These are phyloP conservation scores for Salmo trutta DNA, from an alignment of 2,797 vertebrate species.

Conservation along the genomic window DNA sequence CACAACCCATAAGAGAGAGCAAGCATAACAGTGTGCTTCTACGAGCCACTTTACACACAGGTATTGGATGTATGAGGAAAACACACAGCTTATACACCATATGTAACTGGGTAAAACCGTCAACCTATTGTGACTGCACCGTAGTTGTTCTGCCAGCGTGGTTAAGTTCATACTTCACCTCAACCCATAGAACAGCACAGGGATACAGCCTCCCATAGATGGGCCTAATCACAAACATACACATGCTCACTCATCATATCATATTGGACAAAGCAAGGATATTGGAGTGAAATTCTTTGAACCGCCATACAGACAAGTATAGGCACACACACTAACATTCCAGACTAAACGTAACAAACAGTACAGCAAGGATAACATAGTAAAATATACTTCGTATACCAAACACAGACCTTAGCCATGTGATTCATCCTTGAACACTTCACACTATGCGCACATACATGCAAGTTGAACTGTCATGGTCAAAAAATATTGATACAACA, in stretches of 20 bases:
- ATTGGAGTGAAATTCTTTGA: constrained; percentile 97
- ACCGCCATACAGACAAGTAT: constrained; percentile 62
- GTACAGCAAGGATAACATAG: neutral
- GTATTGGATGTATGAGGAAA: constrained; percentile 55
- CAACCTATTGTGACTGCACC: no score
- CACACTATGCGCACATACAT: no score
- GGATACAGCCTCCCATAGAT: neutral
- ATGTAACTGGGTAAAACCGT: no score
- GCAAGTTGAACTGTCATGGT: no score
- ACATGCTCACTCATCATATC: constrained; percentile 11
- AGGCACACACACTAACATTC: neutral
- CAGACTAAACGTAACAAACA: neutral
- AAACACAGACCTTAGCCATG: neutral
- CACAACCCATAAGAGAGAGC: constrained; percentile 83
- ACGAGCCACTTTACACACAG: constrained; percentile 97
- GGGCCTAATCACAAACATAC: neutral
- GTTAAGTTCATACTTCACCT: no score
- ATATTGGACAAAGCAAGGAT: constrained; percentile 93
- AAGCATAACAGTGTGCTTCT: constrained; percentile 96
- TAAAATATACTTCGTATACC: neutral
- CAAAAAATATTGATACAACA: no score
- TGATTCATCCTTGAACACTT: no score
- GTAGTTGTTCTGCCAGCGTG: no score
- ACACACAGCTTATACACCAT: neutral
- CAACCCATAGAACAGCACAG: neutral